Evolutionary conservation across 92 coral and sea anemone species (phyloP).

Genomic region (Parazoanthus atlanticus): DNA sequence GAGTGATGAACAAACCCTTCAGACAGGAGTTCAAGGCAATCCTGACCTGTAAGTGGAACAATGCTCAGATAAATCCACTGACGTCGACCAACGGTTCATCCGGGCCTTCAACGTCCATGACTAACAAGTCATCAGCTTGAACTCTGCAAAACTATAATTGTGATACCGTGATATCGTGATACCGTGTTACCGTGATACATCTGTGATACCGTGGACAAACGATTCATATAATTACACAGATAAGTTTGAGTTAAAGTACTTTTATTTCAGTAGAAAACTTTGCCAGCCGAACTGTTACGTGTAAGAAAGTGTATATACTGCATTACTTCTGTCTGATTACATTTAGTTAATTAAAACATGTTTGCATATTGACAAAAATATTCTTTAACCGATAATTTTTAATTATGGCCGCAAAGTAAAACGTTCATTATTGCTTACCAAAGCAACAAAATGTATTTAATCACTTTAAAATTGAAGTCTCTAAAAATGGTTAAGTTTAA

Average conservation of each 20-base stretch:
- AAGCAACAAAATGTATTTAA: no score
- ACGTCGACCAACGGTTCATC: background rate
- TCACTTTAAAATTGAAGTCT: no score
- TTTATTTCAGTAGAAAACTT: background rate
- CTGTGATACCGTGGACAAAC: background rate
- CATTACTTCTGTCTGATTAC: no score
- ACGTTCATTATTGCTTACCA: no score
- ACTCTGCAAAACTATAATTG: background rate
- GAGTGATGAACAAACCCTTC: constrained; percentile 41
- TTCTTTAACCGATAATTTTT: no score
- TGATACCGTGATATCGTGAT: no score
- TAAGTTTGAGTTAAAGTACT: no score
- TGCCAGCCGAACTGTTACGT: background rate
- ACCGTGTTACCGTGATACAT: no score
- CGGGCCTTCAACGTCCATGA: constrained; percentile 24
- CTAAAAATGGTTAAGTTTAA: no score
- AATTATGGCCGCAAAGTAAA: no score
- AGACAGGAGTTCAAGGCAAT: constrained; percentile 35
- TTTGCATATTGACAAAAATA: no score
- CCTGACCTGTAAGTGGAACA: constrained; percentile 28
- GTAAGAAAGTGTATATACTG: background rate
- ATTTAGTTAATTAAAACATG: no score
- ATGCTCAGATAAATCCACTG: background rate
- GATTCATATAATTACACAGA: background rate
- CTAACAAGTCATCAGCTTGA: background rate